Evolutionary conservation across 2,888 invertebrate genomes (phyloP), one percentile per base, ranked within the genome.

Genomic region (Belgica antarctica): DNA sequence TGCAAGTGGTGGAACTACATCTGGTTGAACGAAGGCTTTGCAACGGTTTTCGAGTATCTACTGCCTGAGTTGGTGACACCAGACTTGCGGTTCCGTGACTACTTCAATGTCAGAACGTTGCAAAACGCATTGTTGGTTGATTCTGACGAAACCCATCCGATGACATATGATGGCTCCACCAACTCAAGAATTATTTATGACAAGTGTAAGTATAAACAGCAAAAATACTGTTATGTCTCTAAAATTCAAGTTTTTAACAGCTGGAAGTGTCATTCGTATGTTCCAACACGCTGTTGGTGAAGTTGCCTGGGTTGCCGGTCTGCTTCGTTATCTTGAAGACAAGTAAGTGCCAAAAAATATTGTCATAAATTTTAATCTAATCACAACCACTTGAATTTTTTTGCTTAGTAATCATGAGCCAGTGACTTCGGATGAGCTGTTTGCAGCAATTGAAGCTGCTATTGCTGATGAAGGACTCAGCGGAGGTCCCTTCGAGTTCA

Each of bases 211-310:
- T 8, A 57, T n/a, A n/a, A 46, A 46, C n/a, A n/a, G n/a, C n/a
- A n/a, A n/a, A 2, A 52, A 52, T 31, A 31, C 17, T 52, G 3
- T 52, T 2, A 22, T 17, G 17, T 22, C n/a, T 52, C 19, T 52
- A 1, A 24, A 12, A 62, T 31, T 17, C 31, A 36, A 19, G 17
- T 10, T 17, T 46, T 24, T 25, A 12, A 1, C 12, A 65, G 65
- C 65, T 36, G 70, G 70, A n/a, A 25, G 34, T 25, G 70, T 70
- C 1, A 59, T 70, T 27, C 34, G 70, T 24, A 70, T 70, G 70
- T 61, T 70, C 27, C 70, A 61, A 41, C 46, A 57, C 17, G 28
- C 46, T 8, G 57, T 70, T 2, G 70, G 70, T 1, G 70, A 70
- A 57, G 59, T 31, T 0, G 24, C 41, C 19, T 70, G 59, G 19